Evolutionary conservation across 2,797 vertebrate species (phyloP).

Genomic region (Falco concolor): DNA sequence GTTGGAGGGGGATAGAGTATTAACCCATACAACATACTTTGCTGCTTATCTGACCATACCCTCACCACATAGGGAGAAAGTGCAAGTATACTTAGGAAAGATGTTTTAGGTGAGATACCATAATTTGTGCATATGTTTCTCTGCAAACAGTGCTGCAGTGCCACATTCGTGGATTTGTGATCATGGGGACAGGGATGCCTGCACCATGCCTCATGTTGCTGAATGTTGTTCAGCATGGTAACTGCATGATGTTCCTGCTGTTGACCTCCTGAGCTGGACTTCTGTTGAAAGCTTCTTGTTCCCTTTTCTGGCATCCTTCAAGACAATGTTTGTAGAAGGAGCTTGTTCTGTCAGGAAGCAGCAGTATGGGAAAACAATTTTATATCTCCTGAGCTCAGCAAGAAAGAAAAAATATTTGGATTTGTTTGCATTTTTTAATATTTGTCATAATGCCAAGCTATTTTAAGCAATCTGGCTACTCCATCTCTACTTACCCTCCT

Average conservation of each 20-base stretch:
- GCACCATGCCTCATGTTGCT: neutral
- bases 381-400: constrained; percentile 1
- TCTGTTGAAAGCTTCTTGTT: neutral
- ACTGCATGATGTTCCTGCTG: neutral
- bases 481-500: neutral
- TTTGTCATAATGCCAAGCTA: constrained; percentile 41
- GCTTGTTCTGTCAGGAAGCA: neutral
- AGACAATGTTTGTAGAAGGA: neutral
- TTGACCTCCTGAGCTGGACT: neutral
- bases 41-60: neutral
- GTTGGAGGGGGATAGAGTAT: neutral
- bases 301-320: constrained; percentile 4
- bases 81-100: neutral
- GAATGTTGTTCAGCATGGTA: neutral
- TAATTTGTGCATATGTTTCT: neutral
- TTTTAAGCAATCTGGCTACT: constrained; percentile 32
- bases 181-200: neutral
- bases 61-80: neutral
- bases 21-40: neutral
- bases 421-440: constrained; percentile 31
- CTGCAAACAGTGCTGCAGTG: neutral
- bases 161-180: neutral
- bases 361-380: neutral
- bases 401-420: constrained; percentile 1
- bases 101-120: neutral